phyloP scores from a whole-genome alignment of 2,113 vertebrate genomes.

The Eonycteris spelaea region DNA sequence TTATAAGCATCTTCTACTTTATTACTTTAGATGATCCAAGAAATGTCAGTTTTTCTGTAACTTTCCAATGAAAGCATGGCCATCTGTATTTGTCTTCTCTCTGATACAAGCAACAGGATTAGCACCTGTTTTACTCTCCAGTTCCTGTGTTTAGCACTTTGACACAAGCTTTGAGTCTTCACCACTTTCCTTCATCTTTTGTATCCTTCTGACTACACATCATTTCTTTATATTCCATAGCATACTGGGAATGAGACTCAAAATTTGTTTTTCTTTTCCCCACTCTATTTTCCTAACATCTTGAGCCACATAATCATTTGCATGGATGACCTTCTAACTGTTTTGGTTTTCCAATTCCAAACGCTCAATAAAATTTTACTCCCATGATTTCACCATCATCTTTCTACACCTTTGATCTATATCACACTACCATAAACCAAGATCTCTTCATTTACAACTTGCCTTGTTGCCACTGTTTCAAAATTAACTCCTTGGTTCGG shows the following conservation, averaged over 20 bases:
- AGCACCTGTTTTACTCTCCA: background rate
- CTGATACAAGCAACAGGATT: background rate
- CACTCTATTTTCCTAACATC: background rate
- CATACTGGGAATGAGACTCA: background rate
- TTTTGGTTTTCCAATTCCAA: background rate
- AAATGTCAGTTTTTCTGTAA: background rate
- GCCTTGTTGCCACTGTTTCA: no score
- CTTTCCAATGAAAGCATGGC: background rate
- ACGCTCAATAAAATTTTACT: background rate
- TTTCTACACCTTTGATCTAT: background rate
- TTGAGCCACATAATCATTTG: background rate
- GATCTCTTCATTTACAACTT: background rate
- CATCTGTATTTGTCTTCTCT: background rate
- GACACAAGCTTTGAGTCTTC: background rate
- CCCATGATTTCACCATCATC: background rate
- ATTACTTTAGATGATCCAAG: background rate
- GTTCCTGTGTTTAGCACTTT: background rate
- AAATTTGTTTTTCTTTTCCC: background rate
- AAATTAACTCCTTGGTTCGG: background rate
- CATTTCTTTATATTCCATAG: background rate
- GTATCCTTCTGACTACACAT: background rate
- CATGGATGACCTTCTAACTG: background rate
- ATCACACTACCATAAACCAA: background rate
- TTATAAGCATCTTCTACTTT: background rate
- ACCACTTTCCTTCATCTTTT: background rate